Conservation (phyloP, 92 coral and sea anemone genomes). For the Virgularia gustaviana region DNA sequence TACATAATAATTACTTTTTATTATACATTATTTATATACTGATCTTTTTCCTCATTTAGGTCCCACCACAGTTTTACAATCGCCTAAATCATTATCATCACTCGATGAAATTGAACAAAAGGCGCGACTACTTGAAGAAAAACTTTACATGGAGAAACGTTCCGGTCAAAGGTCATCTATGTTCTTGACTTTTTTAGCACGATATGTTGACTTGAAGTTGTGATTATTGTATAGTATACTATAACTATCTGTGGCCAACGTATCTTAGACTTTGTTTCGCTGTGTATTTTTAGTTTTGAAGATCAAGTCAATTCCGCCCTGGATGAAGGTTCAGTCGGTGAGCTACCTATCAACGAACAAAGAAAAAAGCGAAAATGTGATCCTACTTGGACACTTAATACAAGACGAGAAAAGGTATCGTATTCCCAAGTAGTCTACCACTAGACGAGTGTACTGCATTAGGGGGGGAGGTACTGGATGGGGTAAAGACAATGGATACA, state of each 20-base stretch:
- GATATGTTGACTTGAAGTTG: neutral
- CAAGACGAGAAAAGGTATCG: conserved; percentile 13
- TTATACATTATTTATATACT: neutral
- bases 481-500: too few species aligned
- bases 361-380: conserved; percentile 15
- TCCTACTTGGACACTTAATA: conserved; percentile 7
- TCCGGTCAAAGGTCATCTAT: conserved; percentile 5
- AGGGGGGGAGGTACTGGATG: too few species aligned
- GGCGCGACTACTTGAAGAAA: conserved; percentile 5
- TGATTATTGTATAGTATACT: too few species aligned
- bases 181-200: neutral
- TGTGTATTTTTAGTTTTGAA: conserved; percentile 1
- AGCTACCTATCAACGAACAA: neutral
- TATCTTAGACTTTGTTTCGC: neutral
- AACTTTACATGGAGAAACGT: conserved; percentile 27
- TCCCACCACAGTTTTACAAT: neutral
- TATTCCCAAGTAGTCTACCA: too few species aligned
- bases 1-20: too few species aligned
- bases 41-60: neutral
- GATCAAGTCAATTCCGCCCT: conserved; percentile 4
- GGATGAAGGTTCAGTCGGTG: conserved; percentile 6
- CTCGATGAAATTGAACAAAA: conserved; percentile 4
- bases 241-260: neutral
- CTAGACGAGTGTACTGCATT: too few species aligned
- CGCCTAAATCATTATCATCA: neutral